Evolutionary conservation across 1,140 invertebrate species (phyloP), one percentile per base, ranked within the genome.

Genomic region (Dolichoris vasculosae): DNA sequence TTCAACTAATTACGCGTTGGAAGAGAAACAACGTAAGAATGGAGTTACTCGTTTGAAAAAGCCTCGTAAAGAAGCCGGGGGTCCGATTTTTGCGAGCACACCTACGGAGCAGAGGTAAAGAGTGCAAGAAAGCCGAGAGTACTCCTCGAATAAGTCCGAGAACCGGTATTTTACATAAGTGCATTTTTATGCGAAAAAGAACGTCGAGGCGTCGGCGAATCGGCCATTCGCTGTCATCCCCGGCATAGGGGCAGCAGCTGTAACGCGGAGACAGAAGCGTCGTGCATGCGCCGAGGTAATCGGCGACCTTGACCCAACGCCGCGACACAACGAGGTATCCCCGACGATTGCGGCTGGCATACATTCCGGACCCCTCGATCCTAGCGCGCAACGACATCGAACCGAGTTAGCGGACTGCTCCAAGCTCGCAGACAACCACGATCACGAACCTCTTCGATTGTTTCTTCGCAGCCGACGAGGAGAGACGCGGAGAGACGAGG

Each of bases 301-400:
- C 35, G 26, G 82, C 64, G 73, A 83, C 82, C 82, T 76, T 77
- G 82, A 83, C 82, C 73, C 73, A 71, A 71, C 55, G 32, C 75
- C 79, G 63, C 78, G 64, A 26, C 69, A 84, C 43, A 67, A 4
- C 64, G 26, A 43, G 64, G 35, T 11, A 67, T 23, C 51, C 85
- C 59, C 71, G 83, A 73, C 86, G 77, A 86, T 64, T 40, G 9
- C 76, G 76, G 83, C 87, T 90, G 90, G 88, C 90, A 90, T 87
- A 90, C 88, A 90, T 90, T 90, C 88, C 83, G 82, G 85, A 13
- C 40, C 64, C 79, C 20, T 30, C n/a, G 43, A 13, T 38, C 40
- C 40, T 71, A 17, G 20, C 32, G 67, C 15, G 26, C 64, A 17
- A 69, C 63, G 40, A 71, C 64, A 82, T 38, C 35, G 81, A 71